phyloP scores from a whole-genome alignment of 2,797 vertebrate species.

The Denticeps clupeoides region DNA sequence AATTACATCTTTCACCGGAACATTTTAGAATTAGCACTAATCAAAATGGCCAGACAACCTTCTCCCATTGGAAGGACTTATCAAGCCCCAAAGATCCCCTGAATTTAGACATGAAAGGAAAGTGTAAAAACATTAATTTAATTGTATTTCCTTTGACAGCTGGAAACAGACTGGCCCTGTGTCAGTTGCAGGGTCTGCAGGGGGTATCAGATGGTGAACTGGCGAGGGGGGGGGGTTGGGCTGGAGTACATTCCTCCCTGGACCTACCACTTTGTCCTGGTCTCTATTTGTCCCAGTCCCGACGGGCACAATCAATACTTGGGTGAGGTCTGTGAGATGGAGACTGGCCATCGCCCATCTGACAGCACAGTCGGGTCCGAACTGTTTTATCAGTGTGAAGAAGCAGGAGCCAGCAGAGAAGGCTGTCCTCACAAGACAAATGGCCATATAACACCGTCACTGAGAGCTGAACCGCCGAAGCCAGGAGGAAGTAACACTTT shows the following conservation, averaged over 20 bases:
- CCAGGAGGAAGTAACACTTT: slow-evolving; percentile 1
- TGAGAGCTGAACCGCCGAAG: slow-evolving; percentile 45
- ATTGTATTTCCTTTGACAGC: slow-evolving; percentile 52
- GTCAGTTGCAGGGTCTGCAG: slow-evolving; percentile 35
- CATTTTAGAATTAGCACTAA: no score
- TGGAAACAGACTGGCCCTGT: slow-evolving; percentile 48
- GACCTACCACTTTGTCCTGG: slow-evolving; percentile 32
- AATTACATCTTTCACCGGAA: no score
- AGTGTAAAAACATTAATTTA: slow-evolving; percentile 47
- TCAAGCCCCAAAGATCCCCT: slow-evolving; percentile 30
- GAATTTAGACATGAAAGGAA: slow-evolving; percentile 41
- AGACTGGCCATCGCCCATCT: slow-evolving; percentile 52
- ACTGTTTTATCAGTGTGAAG: slow-evolving; percentile 41
- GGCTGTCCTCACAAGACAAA: slow-evolving; percentile 51
- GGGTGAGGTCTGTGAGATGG: slow-evolving; percentile 26
- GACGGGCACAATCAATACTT: slow-evolving; percentile 54
- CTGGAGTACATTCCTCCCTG: no score
- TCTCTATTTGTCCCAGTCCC: slow-evolving; percentile 26
- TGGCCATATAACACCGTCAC: slow-evolving; percentile 53
- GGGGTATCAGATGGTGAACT: slow-evolving; percentile 47
- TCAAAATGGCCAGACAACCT: background rate
- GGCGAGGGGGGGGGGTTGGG: background rate
- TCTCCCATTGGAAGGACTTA: slow-evolving; percentile 15
- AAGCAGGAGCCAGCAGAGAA: no score
- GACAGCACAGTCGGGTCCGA: slow-evolving; percentile 47